These are phyloP conservation scores for Meloidogyne exigua DNA, from an alignment of 1,140 invertebrate genomes.

Conservation along the genomic window DNA sequence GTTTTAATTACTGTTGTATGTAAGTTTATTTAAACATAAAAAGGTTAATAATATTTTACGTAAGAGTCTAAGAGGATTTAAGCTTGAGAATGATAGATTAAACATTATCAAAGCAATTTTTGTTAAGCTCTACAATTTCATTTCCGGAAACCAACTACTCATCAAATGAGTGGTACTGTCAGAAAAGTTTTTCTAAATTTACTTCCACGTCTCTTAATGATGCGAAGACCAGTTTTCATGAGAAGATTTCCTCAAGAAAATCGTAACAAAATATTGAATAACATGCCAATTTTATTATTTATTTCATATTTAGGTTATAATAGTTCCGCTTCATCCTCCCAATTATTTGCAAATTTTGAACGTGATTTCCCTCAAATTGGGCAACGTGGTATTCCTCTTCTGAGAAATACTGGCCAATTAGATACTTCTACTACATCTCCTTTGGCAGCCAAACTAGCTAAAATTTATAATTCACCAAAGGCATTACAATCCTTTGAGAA, in stretches of 20 bases:
- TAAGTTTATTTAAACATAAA: slow-evolving; percentile 73
- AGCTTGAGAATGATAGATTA: too few relatives aligned
- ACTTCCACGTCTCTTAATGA: slow-evolving; percentile 73
- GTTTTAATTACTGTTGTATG: slow-evolving; percentile 92
- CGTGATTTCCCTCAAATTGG: not conserved
- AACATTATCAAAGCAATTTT: not conserved
- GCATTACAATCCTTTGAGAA: slow-evolving; percentile 63
- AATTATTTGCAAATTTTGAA: not conserved
- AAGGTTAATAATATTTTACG: slow-evolving; percentile 13
- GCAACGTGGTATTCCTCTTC: not conserved
- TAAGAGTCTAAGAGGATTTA: too few relatives aligned
- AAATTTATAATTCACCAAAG: slow-evolving; percentile 60
- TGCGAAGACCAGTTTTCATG: slow-evolving; percentile 62
- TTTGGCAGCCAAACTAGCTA: slow-evolving; percentile 12
- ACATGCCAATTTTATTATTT: not conserved
- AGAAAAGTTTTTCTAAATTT: slow-evolving; percentile 81
- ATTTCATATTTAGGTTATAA: not conserved
- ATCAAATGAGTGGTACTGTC: slow-evolving; percentile 87
- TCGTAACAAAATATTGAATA: not conserved
- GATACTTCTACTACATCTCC: slow-evolving; percentile 6
- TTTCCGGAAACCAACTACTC: slow-evolving; percentile 91
- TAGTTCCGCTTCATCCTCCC: not conserved
- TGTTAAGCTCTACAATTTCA: slow-evolving; percentile 94
- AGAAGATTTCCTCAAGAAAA: not conserved
- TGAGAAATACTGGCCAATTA: not conserved